phyloP scores from a whole-genome alignment of 2,113 vertebrate genomes.

The Cyprinus carpio region DNA sequence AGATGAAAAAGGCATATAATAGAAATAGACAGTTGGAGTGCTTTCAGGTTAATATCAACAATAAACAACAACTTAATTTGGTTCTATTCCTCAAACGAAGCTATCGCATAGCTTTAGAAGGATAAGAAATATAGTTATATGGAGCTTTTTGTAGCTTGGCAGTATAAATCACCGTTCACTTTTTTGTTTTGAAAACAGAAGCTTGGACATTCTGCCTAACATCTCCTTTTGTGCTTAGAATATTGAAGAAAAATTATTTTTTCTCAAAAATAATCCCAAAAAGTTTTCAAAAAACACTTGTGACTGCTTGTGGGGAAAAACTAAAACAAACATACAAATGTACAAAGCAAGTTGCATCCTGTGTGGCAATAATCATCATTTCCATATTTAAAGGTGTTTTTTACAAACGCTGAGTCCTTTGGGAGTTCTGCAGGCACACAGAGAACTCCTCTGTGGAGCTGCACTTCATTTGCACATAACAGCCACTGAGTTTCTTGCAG shows the following conservation, averaged over 20 bases:
- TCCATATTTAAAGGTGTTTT: constrained; percentile 6
- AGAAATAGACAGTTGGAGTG: no score
- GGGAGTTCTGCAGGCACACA: not conserved
- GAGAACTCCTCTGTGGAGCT: not conserved
- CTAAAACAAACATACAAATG: not conserved
- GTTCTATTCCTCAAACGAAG: not conserved
- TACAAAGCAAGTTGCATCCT: constrained; percentile 1
- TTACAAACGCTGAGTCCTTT: not conserved
- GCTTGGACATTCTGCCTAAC: not conserved
- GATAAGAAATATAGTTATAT: not conserved
- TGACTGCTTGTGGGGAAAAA: not conserved
- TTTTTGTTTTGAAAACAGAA: not conserved
- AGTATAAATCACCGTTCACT: not conserved
- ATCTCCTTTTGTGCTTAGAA: not conserved
- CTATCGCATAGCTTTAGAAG: not conserved
- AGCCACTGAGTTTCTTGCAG: not conserved
- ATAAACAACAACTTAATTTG: not conserved
- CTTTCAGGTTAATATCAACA: not conserved
- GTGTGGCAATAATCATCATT: constrained; percentile 7
- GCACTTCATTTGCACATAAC: constrained; percentile 30
- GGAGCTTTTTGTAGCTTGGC: not conserved
- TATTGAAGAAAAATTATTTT: not conserved
- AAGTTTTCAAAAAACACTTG: not conserved
- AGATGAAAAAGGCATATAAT: no score
- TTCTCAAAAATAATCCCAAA: not conserved